Evolutionary conservation across 2,888 invertebrate genomes (phyloP).

Genomic region (Lycocerus yunnanus): DNA sequence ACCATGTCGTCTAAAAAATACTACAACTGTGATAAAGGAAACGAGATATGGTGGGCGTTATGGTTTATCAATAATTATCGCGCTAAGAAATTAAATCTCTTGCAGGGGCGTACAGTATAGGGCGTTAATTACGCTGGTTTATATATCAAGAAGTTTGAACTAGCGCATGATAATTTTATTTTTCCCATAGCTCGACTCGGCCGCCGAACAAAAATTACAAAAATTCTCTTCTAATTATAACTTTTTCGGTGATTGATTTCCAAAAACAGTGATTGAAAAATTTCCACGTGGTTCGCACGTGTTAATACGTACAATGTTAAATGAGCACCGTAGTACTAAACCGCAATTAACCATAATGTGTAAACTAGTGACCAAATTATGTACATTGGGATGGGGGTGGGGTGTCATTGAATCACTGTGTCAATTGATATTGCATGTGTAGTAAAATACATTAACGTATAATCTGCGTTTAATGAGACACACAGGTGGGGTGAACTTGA

Average conservation of each 20-base stretch:
- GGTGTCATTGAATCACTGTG: conserved; percentile 53
- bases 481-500: conserved; percentile 30
- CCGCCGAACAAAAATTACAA: background rate
- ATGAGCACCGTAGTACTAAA: conserved; percentile 56
- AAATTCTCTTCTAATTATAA: background rate
- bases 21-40: conserved; percentile 18
- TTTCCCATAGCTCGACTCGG: background rate
- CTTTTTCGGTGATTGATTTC: background rate
- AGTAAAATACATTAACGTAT: conserved; percentile 49
- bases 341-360: conserved; percentile 59
- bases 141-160: background rate
- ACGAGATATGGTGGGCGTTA: conserved; percentile 21
- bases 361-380: conserved; percentile 59
- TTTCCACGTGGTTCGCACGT: conserved; percentile 52
- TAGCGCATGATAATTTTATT: background rate
- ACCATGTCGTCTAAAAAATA: conserved; percentile 1
- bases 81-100: conserved; percentile 19
- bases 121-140: conserved; percentile 2
- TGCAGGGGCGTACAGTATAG: conserved; percentile 20
- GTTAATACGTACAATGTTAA: conserved; percentile 53
- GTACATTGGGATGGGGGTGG: conserved; percentile 47
- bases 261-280: background rate
- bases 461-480: conserved; percentile 35
- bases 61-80: conserved; percentile 8
- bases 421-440: conserved; percentile 54